Evolutionary conservation across 2,797 vertebrate genomes (phyloP).

Genomic region (Scolopax bukidnonensis): DNA sequence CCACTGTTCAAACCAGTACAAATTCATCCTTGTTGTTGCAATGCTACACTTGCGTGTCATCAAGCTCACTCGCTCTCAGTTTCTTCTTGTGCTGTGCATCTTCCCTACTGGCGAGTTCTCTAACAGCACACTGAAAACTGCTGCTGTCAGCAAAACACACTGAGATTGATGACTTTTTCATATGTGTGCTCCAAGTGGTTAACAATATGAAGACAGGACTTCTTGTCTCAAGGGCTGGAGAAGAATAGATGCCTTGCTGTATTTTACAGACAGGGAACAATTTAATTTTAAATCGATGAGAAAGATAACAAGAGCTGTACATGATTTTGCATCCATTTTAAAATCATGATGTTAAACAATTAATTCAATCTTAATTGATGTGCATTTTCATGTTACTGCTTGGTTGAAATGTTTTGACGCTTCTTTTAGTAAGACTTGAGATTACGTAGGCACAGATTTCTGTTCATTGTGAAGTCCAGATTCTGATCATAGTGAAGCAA

Average conservation of each 20-base stretch:
- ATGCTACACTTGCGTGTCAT: not conserved
- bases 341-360: not conserved
- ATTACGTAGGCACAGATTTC: not conserved
- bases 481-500: not conserved
- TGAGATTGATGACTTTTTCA: not conserved
- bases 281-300: not conserved
- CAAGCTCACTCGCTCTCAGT: not conserved
- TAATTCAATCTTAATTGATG: not conserved
- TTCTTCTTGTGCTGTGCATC: not conserved
- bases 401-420: not conserved
- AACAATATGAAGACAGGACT: not conserved
- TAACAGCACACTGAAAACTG: not conserved
- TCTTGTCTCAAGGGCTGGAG: not conserved
- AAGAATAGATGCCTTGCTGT: not conserved
- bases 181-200: not conserved
- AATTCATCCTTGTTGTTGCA: not conserved
- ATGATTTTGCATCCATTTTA: not conserved
- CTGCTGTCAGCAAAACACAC: not conserved
- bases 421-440: not conserved
- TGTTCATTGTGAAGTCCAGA: not conserved
- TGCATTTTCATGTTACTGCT: not conserved
- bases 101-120: not conserved
- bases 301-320: not conserved
- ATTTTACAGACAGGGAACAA: not conserved
- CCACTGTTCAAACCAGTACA: not conserved